phyloP scores from a whole-genome alignment of 2,888 invertebrate genomes.

The Deroplatys truncata region DNA sequence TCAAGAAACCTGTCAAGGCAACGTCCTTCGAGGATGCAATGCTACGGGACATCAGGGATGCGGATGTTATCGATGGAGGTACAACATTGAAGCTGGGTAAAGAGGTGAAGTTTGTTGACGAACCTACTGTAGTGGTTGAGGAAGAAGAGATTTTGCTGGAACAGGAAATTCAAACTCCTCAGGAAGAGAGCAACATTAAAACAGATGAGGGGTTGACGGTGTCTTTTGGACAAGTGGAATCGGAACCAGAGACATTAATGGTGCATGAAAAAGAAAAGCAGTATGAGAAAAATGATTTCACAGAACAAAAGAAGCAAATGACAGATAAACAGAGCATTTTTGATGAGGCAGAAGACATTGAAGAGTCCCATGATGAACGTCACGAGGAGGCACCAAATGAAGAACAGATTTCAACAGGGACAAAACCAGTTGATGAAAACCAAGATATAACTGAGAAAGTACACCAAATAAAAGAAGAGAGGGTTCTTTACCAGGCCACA shows the following conservation, averaged over 20 bases:
- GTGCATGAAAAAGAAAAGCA: background rate
- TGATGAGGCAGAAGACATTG: background rate
- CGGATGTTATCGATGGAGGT: background rate
- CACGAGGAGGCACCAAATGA: background rate
- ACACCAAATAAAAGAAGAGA: background rate
- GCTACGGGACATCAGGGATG: background rate
- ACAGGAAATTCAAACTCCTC: background rate
- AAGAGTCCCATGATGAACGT: too few relatives aligned
- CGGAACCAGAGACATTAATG: background rate
- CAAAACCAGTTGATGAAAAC: background rate
- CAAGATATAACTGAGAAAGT: too few relatives aligned
- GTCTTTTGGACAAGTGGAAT: background rate
- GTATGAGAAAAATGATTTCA: background rate
- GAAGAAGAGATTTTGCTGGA: background rate
- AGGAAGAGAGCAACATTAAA: background rate
- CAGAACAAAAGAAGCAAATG: background rate
- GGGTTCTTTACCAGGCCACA: too few relatives aligned
- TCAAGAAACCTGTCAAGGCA: slow-evolving; percentile 10
- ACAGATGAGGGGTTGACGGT: background rate
- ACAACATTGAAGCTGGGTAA: background rate
- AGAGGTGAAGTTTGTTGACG: background rate
- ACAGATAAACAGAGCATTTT: too few relatives aligned
- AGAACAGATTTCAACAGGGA: background rate
- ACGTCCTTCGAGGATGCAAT: background rate
- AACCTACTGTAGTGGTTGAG: background rate